Evolutionary conservation across 64 coral and sea anemone genomes (phyloP).

Genomic region (Acropora tenuis): DNA sequence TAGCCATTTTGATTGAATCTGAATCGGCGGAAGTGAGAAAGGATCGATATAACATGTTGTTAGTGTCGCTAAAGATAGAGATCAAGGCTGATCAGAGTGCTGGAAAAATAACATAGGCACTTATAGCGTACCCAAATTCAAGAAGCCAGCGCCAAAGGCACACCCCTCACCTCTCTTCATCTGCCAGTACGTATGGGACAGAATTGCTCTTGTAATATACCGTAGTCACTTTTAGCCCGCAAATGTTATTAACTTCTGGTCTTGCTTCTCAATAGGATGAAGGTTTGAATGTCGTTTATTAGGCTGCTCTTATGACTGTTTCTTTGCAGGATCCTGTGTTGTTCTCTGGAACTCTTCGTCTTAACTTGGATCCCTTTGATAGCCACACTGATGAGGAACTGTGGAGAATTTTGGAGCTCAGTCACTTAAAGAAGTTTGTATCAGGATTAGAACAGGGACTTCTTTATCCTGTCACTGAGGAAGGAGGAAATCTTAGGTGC

Average conservation of each 20-base stretch:
- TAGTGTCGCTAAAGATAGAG: too few relatives aligned
- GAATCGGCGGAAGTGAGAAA: too few relatives aligned
- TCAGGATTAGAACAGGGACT: conserved; percentile 48
- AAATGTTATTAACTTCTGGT: not conserved
- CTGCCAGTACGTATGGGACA: too few relatives aligned
- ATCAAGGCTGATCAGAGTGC: too few relatives aligned
- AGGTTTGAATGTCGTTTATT: not conserved
- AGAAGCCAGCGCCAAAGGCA: too few relatives aligned
- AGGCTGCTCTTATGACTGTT: not conserved
- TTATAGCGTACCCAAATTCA: too few relatives aligned
- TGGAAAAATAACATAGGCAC: not conserved
- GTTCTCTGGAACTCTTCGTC: conserved; percentile 54
- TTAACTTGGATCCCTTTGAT: conserved; percentile 60
- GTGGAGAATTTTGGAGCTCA: conserved; percentile 42
- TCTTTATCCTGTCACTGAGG: conserved; percentile 39
- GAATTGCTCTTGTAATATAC: too few relatives aligned
- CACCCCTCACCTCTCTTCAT: too few relatives aligned
- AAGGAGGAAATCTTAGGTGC: conserved; percentile 47
- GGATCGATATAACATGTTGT: too few relatives aligned
- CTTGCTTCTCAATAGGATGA: too few relatives aligned
- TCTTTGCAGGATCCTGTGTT: conserved; percentile 41
- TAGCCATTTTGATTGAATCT: too few relatives aligned
- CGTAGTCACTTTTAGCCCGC: not conserved
- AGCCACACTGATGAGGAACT: conserved; percentile 57
- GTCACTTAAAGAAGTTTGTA: conserved; percentile 49